These are phyloP conservation scores for Apis florea DNA, from an alignment of 1,140 invertebrate genomes.

Conservation along the genomic window DNA sequence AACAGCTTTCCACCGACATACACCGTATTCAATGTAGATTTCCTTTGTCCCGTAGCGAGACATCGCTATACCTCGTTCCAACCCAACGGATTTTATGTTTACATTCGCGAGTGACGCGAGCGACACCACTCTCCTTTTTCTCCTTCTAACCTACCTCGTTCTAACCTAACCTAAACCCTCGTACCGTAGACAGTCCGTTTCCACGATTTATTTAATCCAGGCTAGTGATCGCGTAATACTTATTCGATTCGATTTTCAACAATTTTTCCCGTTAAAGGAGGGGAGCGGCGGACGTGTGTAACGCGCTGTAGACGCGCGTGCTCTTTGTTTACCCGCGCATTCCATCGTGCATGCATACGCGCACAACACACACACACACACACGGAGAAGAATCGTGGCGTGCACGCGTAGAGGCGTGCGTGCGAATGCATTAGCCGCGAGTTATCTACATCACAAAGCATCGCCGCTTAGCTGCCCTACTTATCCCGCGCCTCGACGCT, in stretches of 20 bases:
- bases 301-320: slow-evolving; percentile 31
- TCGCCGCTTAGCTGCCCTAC: slow-evolving; percentile 67
- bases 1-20: slow-evolving; percentile 19
- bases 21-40: slow-evolving; percentile 55
- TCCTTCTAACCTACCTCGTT: too few relatives aligned
- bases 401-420: not conserved
- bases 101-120: too few relatives aligned
- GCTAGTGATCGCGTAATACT: too few relatives aligned
- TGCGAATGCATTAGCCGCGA: slow-evolving; percentile 42
- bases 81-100: too few relatives aligned
- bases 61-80: slow-evolving; percentile 12
- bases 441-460: slow-evolving; percentile 69
- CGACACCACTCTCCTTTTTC: too few relatives aligned
- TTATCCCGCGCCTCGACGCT: slow-evolving; percentile 55
- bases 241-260: too few relatives aligned
- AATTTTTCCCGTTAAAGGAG: too few relatives aligned
- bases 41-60: slow-evolving; percentile 52
- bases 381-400: not conserved
- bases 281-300: not conserved
- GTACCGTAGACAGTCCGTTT: too few relatives aligned
- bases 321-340: slow-evolving; percentile 69
- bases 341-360: slow-evolving; percentile 33
- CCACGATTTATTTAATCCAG: too few relatives aligned
- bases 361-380: slow-evolving; percentile 12
- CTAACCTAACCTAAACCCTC: too few relatives aligned